Evolutionary conservation across 2,113 vertebrate species (phyloP), one percentile per base, ranked within the genome.

Genomic region (Verasper variegatus): DNA sequence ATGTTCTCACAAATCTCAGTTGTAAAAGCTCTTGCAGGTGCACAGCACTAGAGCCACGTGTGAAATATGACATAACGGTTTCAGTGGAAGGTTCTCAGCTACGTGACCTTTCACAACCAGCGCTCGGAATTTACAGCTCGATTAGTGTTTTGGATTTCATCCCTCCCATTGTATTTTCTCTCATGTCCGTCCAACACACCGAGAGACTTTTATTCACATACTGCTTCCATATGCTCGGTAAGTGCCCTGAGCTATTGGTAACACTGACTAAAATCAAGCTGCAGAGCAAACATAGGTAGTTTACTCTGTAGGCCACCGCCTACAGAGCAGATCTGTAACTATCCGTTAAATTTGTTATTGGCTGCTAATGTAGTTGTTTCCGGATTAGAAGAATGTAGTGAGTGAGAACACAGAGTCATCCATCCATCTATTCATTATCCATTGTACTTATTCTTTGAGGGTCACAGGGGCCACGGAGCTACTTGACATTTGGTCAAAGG

Each of bases 141-240:
- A 81, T 88, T 69, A 56, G 55, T 80, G 87, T 83, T 87, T 90
- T 62, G 27, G 42, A 81, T 88, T 83, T 78, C 71, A 90, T 90
- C 74, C 66, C 78, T 78, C 76, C 56, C 57, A 60, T 49, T 78
- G 70, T 49, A 58, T 51, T 85, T 74, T 69, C 79, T 91, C 72
- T 92, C 51, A 92, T 88, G 78, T 87, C 83, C 61, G 21, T 86
- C 89, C 90, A 93, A 83, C 68, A 76, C 68, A 71, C 49, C 57
- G 6, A 75, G 72, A 42, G 35, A n/a, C 40, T 74, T 82, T 83
- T 60, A 69, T 57, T 88, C 84, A 76, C 80, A 89, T 88, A 66
- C 78, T 76, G 88, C 69, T 73, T 81, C 87, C 87, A 91, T 87
- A 87, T 91, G 92, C 65, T 84, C 15, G 13, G 70, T 52, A 80